A percentile compares a stretch with the other conserved stretches of the same genome.
phyloP scores from a whole-genome alignment of 2,113 vertebrate species.

The Phainopepla nitens region DNA sequence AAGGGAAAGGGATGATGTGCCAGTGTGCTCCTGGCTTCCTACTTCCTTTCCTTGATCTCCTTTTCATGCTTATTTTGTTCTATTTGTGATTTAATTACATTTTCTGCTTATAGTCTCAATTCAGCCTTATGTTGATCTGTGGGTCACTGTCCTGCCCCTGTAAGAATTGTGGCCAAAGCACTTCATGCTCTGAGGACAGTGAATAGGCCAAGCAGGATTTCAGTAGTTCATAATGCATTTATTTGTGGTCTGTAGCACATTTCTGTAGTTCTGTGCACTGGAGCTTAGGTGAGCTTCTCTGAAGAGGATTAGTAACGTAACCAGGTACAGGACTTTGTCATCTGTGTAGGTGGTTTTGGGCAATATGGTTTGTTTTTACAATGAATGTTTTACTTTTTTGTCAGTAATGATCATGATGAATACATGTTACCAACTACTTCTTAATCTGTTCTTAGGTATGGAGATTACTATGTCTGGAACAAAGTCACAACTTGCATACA shows the following conservation, averaged over 20 bases:
- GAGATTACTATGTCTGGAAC: slow-evolving; percentile 97
- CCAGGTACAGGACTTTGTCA: not conserved
- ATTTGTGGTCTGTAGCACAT: not conserved
- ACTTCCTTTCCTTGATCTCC: not conserved
- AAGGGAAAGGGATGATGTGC: not conserved
- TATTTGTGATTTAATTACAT: not conserved
- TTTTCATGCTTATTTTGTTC: not conserved
- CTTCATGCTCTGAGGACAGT: not conserved
- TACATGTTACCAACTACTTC: not conserved
- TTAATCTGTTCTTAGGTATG: slow-evolving; percentile 80
- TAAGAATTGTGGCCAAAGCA: not conserved
- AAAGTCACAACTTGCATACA: slow-evolving; percentile 99
- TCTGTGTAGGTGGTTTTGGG: not conserved
- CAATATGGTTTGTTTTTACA: not conserved
- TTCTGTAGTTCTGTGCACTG: not conserved
- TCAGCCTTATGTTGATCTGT: not conserved
- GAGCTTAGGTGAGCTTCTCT: not conserved
- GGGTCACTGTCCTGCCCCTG: not conserved
- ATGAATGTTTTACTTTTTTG: not conserved
- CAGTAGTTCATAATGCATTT: not conserved
- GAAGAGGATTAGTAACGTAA: not conserved
- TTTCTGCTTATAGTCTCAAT: not conserved
- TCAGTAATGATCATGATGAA: not conserved
- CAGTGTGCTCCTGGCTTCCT: not conserved
- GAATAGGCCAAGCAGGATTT: not conserved